A percentile compares a stretch with the other conserved stretches of the same genome.
These are phyloP conservation scores for Amphiura filiformis DNA, from an alignment of 35 echinoderm and acorn worm species.

Conservation along the genomic window DNA sequence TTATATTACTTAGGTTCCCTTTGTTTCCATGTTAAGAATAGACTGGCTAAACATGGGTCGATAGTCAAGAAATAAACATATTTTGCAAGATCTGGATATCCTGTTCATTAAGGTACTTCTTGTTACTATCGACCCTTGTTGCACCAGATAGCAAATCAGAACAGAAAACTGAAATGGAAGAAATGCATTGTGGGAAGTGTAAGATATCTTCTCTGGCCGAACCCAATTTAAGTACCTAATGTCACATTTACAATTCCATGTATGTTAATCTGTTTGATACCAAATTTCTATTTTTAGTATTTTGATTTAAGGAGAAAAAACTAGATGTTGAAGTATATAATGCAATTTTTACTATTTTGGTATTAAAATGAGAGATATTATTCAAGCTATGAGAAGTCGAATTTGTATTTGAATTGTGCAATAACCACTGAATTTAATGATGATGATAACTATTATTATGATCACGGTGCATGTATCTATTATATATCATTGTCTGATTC, in stretches of 20 bases:
- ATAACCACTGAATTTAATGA: constrained; percentile 18
- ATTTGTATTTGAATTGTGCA: constrained; percentile 40
- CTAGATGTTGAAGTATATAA: constrained; percentile 48
- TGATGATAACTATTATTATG: not conserved
- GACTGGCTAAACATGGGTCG: no score
- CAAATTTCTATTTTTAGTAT: constrained; percentile 56
- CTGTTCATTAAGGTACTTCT: no score
- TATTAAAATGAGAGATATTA: constrained; percentile 41
- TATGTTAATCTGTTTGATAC: constrained; percentile 36
- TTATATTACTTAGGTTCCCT: no score
- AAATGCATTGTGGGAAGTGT: no score
- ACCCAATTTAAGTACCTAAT: not conserved
- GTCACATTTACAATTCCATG: constrained; percentile 1
- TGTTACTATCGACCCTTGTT: no score
- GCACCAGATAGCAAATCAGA: no score
- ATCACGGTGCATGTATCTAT: constrained; percentile 2
- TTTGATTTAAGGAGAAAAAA: constrained; percentile 44
- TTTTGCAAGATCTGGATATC: no score
- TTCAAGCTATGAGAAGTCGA: constrained; percentile 1
- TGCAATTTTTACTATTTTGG: constrained; percentile 59
- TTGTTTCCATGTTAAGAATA: no score
- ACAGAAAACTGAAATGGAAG: no score
- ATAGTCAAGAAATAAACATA: no score
- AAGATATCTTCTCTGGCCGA: no score
- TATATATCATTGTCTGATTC: not conserved